Evolutionary conservation across 2,113 vertebrate species (phyloP).

Genomic region (Machaerirhynchus nigripectus): DNA sequence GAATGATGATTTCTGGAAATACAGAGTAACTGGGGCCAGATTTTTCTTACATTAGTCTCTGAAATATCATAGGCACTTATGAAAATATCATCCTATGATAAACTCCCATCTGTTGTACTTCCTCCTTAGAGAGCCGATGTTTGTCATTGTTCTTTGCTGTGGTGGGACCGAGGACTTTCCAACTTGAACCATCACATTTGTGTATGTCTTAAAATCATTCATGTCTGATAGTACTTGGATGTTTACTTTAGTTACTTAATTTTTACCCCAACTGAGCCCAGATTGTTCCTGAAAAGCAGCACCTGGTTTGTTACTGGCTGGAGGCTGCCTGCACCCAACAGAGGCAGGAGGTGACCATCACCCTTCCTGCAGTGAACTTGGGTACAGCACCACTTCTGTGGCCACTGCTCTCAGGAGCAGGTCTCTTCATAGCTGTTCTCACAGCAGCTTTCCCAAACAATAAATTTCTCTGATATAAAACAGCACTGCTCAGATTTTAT

Average conservation of each 20-base stretch:
- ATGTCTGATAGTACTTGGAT: neutral
- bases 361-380: neutral
- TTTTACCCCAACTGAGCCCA: neutral
- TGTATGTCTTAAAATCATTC: neutral
- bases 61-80: neutral
- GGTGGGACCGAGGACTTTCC: neutral
- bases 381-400: accelerated
- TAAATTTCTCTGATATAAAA: neutral
- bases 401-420: neutral
- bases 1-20: neutral
- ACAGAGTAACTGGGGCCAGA: neutral
- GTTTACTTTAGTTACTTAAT: neutral
- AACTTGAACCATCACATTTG: neutral
- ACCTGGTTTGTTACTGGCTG: neutral
- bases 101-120: neutral
- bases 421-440: neutral
- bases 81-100: neutral
- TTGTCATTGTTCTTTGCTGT: neutral
- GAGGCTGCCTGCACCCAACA: neutral
- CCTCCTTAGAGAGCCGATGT: neutral
- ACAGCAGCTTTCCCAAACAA: neutral
- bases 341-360: neutral
- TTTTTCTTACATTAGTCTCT: neutral
- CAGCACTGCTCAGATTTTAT: neutral
- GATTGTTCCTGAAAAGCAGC: neutral